phyloP scores from a whole-genome alignment of 2,113 vertebrate species.

The Leptosomus discolor region DNA sequence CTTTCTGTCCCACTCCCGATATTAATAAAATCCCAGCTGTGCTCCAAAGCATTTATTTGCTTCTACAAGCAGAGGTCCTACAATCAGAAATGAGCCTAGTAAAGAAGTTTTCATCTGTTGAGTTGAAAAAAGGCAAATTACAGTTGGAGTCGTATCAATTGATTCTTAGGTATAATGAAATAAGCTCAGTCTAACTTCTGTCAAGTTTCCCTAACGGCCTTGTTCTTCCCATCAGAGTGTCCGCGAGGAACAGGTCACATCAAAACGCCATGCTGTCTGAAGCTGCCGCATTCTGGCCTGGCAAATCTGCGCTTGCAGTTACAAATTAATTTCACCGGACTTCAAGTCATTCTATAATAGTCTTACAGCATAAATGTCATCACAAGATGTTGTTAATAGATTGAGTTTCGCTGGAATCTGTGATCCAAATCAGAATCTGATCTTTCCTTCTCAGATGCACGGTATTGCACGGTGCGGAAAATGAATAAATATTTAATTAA shows the following conservation, averaged over 20 bases:
- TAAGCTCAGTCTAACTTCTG: slow-evolving; percentile 5
- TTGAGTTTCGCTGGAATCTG: background rate
- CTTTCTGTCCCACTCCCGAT: background rate
- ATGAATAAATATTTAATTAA: background rate
- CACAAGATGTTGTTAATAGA: background rate
- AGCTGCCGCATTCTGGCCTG: background rate
- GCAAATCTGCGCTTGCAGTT: background rate
- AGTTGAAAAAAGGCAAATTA: background rate
- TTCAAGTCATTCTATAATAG: background rate
- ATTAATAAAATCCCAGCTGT: background rate
- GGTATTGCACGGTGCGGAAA: background rate
- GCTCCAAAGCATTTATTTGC: background rate
- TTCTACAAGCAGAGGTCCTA: background rate
- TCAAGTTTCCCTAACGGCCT: background rate
- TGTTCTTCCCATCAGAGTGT: background rate
- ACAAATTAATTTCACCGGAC: slow-evolving; percentile 1
- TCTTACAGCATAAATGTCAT: background rate
- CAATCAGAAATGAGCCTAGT: background rate
- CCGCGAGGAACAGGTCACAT: background rate
- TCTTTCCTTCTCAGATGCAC: background rate
- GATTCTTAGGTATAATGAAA: background rate
- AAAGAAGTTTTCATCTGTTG: background rate
- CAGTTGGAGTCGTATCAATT: background rate
- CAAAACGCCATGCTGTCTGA: background rate
- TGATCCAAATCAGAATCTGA: background rate